Evolutionary conservation across 2,113 vertebrate genomes (phyloP), one percentile per base, ranked within the genome.

Genomic region (Lates calcarifer): DNA sequence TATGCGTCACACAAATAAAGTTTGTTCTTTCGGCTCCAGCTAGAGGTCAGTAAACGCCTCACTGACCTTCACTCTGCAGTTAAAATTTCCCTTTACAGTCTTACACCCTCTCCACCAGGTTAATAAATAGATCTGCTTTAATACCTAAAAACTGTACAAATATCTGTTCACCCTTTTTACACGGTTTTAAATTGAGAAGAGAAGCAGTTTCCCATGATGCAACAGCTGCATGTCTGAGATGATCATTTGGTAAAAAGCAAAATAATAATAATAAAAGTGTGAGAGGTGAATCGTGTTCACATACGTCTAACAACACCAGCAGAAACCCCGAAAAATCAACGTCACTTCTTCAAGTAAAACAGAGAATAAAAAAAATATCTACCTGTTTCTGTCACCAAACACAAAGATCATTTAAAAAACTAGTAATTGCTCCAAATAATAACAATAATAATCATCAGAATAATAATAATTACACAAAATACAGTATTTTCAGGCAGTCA

Each of bases 281-380:
- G 58, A 69, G 56, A 68, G 72, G 53, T 79, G 45, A 67, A 10
- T 7, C 20, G 17, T 26, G 29, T 77, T 33, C 17, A 69, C 5
- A 28, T 14, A 75, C 41, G 28, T 64, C 41, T 83, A 35, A 81
- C 20, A 43, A 72, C 75, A 70, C 29, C 72, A 51, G 47, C 79
- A 76, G 68, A 74, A 72, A 84, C 74, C 77, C 81, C 15, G 49
- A 82, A 85, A 39, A 79, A 77, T 22, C 62, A 62, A 76, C 53
- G 10, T 56, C 70, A 81, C 73, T 39, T 77, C n/a, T 89, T 92
- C 89, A 92, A 90, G 89, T 87, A 87, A 83, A 90, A 90, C 67
- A 66, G 45, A 84, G 7, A 79, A 60, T 15, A 72, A 83, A 79
- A 89, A 71, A 82, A 57, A 73, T 8, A 74, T 77, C 35, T 74